A percentile compares a stretch with the other conserved stretches of the same genome.
These are phyloP conservation scores for Leptinotarsa lineolata DNA, from an alignment of 1,140 invertebrate genomes.

Conservation along the genomic window DNA sequence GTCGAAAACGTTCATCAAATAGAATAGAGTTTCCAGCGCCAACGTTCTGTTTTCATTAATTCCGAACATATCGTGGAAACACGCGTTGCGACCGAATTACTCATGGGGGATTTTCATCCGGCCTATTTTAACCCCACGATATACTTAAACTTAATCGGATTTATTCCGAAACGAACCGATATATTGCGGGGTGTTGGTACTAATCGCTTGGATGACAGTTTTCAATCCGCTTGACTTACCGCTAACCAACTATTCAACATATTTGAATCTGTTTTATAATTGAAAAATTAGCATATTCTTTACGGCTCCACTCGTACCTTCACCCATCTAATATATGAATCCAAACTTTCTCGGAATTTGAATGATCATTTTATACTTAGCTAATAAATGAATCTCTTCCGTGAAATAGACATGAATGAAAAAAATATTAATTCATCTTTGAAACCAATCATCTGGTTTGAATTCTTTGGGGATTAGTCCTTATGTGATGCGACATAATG, in stretches of 20 bases:
- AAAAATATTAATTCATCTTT: too few relatives aligned
- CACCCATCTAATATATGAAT: background rate
- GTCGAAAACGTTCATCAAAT: conserved; percentile 49
- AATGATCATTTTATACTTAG: background rate
- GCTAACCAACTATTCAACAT: conserved; percentile 39
- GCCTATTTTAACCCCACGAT: conserved; percentile 53
- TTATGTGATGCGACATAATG: too few relatives aligned
- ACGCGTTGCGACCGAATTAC: conserved; percentile 52
- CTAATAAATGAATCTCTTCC: background rate
- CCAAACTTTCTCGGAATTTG: background rate
- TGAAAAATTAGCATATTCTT: conserved; percentile 42
- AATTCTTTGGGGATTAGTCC: too few relatives aligned
- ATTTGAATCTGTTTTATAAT: conserved; percentile 42
- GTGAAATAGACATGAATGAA: too few relatives aligned
- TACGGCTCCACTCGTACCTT: conserved; percentile 8
- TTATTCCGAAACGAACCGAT: conserved; percentile 46
- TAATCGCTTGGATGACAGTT: conserved; percentile 33
- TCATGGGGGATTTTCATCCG: conserved; percentile 52
- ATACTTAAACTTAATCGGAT: conserved; percentile 55
- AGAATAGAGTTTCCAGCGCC: conserved; percentile 33
- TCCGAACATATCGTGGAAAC: conserved; percentile 51
- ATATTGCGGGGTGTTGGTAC: conserved; percentile 16
- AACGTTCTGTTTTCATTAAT: conserved; percentile 54
- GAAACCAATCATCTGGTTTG: too few relatives aligned
- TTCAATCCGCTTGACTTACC: conserved; percentile 40